phyloP scores from a whole-genome alignment of 2,888 invertebrate genomes.

The Thysanoteuthis rhombus region DNA sequence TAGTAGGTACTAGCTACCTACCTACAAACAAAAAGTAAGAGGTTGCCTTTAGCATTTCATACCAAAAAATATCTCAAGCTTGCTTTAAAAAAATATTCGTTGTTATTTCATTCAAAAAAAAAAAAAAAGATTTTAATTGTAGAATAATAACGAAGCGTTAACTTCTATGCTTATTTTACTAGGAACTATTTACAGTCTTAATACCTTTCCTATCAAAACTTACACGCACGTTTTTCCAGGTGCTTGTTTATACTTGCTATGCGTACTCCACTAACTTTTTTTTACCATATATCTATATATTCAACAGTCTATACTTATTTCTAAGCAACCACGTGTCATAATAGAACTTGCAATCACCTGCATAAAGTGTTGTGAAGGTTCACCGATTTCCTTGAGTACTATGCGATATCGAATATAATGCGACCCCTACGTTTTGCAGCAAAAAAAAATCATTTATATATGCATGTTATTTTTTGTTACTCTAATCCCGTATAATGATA shows the following conservation, averaged over 20 bases:
- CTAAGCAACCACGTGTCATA: neutral
- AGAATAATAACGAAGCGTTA: neutral
- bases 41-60: neutral
- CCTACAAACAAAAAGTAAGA: conserved; percentile 1
- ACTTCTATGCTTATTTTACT: neutral
- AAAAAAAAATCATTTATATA: no score
- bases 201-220: neutral
- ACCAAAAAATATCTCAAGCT: neutral
- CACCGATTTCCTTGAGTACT: no score
- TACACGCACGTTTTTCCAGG: neutral
- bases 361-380: neutral
- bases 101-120: no score
- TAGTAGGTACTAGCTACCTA: no score
- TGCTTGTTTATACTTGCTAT: neutral
- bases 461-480: no score
- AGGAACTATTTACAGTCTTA: neutral
- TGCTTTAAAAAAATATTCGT: neutral
- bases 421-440: no score
- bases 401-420: no score
- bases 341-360: neutral
- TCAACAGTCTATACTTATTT: neutral
- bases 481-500: no score
- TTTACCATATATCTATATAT: neutral
- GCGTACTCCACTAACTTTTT: neutral
- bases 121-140: no score